Evolutionary conservation across 2,113 vertebrate genomes (phyloP).

Genomic region (Prinia subflava): DNA sequence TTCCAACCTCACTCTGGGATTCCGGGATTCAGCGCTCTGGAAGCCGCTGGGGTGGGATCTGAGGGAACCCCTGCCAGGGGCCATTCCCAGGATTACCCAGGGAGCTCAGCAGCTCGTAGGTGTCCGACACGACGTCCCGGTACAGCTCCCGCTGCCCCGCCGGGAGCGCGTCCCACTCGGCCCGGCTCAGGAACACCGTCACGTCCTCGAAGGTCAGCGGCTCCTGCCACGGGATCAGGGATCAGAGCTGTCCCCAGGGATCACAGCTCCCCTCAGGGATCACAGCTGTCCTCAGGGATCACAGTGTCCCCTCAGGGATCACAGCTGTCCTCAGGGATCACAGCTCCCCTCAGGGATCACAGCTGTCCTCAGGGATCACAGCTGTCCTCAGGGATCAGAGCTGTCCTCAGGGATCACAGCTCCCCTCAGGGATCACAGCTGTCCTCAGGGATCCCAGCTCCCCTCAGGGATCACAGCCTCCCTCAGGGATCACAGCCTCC

Average conservation of each 20-base stretch:
- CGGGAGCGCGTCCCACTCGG: neutral
- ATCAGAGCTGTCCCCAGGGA: neutral
- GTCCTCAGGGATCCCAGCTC: neutral
- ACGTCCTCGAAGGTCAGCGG: neutral
- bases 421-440: neutral
- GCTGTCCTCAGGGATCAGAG: neutral
- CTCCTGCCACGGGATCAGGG: neutral
- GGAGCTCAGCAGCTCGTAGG: neutral
- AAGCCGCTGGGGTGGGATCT: neutral
- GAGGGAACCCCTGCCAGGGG: neutral
- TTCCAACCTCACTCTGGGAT: neutral
- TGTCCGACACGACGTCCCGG: neutral
- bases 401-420: neutral
- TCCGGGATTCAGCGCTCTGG: neutral
- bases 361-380: neutral
- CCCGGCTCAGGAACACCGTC: neutral
- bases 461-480: no score
- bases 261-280: neutral
- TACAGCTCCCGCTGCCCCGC: neutral
- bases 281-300: neutral
- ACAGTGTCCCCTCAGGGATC: neutral
- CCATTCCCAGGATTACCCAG: neutral
- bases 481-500: neutral
- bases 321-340: neutral
- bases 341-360: neutral